A percentile compares a stretch with the other conserved stretches of the same genome.
phyloP scores from a whole-genome alignment of 1,140 invertebrate species.

The Whitmania pigra region DNA sequence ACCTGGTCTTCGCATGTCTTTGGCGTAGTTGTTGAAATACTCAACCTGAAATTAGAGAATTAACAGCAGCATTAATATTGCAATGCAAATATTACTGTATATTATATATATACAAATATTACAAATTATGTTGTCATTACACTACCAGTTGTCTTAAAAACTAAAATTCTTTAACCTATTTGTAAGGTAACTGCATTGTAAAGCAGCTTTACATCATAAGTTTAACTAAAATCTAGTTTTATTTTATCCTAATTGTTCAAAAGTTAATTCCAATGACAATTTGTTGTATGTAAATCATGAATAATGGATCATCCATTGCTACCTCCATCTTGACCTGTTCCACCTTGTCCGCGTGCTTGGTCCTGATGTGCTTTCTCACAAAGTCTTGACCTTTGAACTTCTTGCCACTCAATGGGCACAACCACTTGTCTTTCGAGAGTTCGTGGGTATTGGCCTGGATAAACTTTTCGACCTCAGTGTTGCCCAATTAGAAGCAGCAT shows the following conservation, averaged over 20 bases:
- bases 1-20: slow-evolving; percentile 84
- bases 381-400: slow-evolving; percentile 99
- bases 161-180: no score
- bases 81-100: no score
- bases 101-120: no score
- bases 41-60: slow-evolving; percentile 42
- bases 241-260: no score
- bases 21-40: slow-evolving; percentile 95
- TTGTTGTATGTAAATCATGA: no score
- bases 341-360: slow-evolving; percentile 90
- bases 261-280: no score
- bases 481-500: slow-evolving; percentile 25
- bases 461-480: slow-evolving; percentile 41
- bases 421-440: slow-evolving; percentile 89
- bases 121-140: no score
- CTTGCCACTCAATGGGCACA: slow-evolving; percentile 93
- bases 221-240: no score
- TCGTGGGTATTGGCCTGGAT: slow-evolving; percentile 61
- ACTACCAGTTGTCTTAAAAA: no score
- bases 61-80: not conserved
- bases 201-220: no score
- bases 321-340: slow-evolving; percentile 90
- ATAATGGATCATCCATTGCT: slow-evolving; percentile 18
- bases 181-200: no score
- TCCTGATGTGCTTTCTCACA: slow-evolving; percentile 94